Evolutionary conservation across 2,113 vertebrate genomes (phyloP), one percentile per base, ranked within the genome.

Genomic region (Nyctibius bracteatus): DNA sequence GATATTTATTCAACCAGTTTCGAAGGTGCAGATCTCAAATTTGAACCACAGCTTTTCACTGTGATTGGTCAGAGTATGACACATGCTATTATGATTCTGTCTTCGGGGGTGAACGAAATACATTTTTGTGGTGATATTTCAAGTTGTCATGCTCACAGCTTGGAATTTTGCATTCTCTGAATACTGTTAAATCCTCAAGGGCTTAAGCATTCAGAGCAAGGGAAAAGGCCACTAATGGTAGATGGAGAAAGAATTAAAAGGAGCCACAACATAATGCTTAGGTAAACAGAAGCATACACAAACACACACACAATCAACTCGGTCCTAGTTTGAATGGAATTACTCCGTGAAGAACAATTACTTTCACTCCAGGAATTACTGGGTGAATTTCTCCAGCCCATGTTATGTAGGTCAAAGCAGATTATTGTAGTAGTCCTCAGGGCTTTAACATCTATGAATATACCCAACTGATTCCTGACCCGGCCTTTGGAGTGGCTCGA

Each of bases 391-490:
- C 81, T 96, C 70, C 41, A 95, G 83, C 70, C 83, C 58, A 61
- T 84, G 92, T 68, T 96, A 97, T 94, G 83, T 96, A 96, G 95
- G 95, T 97, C 95, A 94, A 68, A 94, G 70, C 73, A 96, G 95
- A 96, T 96, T 89, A 92, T 94, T 1, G 0, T 88, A 91, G 91
- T 72, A 92, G 73, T 95, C 95, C 92, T 89, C 66, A 0, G 95
- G 96, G 96, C 57, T 79, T 96, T 94, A 93, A 84, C 83, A 92
- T 94, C 93, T 96, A 81, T 93, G 92, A 94, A 95, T 94, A 96
- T 63, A 95, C 86, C 61, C 94, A 81, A 57, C 52, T 93, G 95
- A 97, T 78, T 92, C 75, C 68, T 84, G 79, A 94, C 51, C 79
- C 92, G 82, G 75, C 63, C 92, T 92, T 77, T 71, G 66, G 65